Evolutionary conservation across 2,113 vertebrate species (phyloP).

Genomic region (Forbesichthys papilliferus): DNA sequence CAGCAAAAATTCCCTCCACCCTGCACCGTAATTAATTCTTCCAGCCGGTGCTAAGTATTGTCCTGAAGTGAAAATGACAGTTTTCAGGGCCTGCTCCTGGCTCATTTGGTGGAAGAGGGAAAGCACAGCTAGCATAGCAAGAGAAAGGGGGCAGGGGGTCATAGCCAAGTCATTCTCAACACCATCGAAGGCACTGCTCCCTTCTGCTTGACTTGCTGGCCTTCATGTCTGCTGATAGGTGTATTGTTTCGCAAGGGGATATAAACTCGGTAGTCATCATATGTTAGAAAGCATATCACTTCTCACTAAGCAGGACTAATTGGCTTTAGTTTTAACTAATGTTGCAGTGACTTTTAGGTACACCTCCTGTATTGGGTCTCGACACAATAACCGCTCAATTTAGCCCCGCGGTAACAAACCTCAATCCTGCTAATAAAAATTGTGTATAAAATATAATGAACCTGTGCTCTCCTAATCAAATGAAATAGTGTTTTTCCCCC

Average conservation of each 20-base stretch:
- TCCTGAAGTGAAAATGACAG: slow-evolving; percentile 77
- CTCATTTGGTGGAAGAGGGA: slow-evolving; percentile 78
- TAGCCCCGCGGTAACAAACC: slow-evolving; percentile 91
- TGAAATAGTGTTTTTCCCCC: slow-evolving; percentile 82
- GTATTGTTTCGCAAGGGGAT: slow-evolving; percentile 96
- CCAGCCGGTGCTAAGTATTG: slow-evolving; percentile 73
- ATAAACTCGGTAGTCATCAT: slow-evolving; percentile 94
- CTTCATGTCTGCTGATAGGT: slow-evolving; percentile 96
- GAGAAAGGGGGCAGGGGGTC: slow-evolving; percentile 61
- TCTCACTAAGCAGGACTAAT: slow-evolving; percentile 95
- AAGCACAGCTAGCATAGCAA: slow-evolving; percentile 68
- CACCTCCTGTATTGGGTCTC: slow-evolving; percentile 91
- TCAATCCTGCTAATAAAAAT: slow-evolving; percentile 93
- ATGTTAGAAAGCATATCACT: slow-evolving; percentile 92
- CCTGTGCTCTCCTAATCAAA: slow-evolving; percentile 97
- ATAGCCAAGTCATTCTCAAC: slow-evolving; percentile 86
- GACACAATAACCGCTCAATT: slow-evolving; percentile 91
- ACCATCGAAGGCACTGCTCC: slow-evolving; percentile 83
- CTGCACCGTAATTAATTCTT: slow-evolving; percentile 81
- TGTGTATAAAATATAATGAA: slow-evolving; percentile 99
- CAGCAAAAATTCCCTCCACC: slow-evolving; percentile 71
- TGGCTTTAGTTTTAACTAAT: slow-evolving; percentile 98
- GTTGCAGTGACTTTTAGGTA: slow-evolving; percentile 85
- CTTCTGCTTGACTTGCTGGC: slow-evolving; percentile 93
- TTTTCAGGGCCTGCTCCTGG: slow-evolving; percentile 79